phyloP scores from a whole-genome alignment of 2,888 invertebrate species.

The Plusia festucae region DNA sequence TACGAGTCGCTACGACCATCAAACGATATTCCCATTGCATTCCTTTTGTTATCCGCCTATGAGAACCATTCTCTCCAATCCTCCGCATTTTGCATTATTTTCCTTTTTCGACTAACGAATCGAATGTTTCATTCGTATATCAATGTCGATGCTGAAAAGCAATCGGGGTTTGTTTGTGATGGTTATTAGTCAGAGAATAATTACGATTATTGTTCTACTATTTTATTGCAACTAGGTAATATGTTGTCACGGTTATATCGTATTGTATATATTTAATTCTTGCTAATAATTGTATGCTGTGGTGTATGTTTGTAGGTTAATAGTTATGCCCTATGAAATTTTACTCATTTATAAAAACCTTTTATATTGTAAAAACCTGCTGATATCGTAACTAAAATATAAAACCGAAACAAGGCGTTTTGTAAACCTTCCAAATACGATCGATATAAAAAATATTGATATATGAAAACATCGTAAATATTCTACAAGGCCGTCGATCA shows the following conservation, averaged over 20 bases:
- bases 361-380: too few relatives aligned
- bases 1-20: constrained; percentile 72
- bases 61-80: constrained; percentile 82
- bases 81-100: constrained; percentile 83
- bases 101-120: constrained; percentile 85
- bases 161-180: constrained; percentile 58
- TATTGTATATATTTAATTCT: too few relatives aligned
- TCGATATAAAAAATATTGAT: not conserved
- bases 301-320: too few relatives aligned
- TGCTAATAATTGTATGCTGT: too few relatives aligned
- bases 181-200: constrained; percentile 46
- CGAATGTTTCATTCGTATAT: constrained; percentile 80
- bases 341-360: too few relatives aligned
- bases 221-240: not conserved
- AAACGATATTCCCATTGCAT: constrained; percentile 82
- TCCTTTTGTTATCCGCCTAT: constrained; percentile 84
- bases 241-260: too few relatives aligned
- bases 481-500: constrained; percentile 30
- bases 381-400: too few relatives aligned
- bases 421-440: not conserved
- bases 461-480: constrained; percentile 16
- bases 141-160: constrained; percentile 72
- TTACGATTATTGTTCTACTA: constrained; percentile 18
- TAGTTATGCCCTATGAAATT: too few relatives aligned
- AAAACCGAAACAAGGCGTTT: too few relatives aligned